Evolutionary conservation across 1,140 invertebrate genomes (phyloP).

Genomic region (Anoplolepis gracilipes): DNA sequence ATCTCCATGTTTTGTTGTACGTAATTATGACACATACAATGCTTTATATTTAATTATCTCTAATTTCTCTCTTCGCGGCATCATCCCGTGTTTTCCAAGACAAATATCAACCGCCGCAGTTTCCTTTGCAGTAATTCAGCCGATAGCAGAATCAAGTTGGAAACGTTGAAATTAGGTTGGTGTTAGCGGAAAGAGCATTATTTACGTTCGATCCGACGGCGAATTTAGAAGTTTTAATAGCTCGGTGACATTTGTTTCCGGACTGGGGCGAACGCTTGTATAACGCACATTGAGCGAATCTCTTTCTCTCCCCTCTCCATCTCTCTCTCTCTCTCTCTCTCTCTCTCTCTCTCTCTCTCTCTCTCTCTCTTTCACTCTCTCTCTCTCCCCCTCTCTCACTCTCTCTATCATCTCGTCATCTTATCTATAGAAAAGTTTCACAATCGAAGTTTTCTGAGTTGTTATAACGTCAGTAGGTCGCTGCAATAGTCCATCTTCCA

Average conservation of each 20-base stretch:
- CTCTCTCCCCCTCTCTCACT: neutral
- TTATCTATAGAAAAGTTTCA: slow-evolving; percentile 82
- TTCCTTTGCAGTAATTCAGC: slow-evolving; percentile 25
- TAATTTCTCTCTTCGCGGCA: neutral
- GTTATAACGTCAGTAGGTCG: slow-evolving; percentile 79
- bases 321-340: neutral
- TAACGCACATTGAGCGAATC: slow-evolving; percentile 67
- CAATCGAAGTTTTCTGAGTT: slow-evolving; percentile 85
- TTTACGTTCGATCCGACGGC: slow-evolving; percentile 53
- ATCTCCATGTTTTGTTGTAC: slow-evolving; percentile 20
- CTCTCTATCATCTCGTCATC: slow-evolving; percentile 43
- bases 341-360: slow-evolving; percentile 16
- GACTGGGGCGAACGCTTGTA: slow-evolving; percentile 34
- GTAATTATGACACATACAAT: slow-evolving; percentile 9
- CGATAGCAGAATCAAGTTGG: slow-evolving; percentile 39
- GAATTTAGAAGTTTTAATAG: slow-evolving; percentile 78
- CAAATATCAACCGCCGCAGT: slow-evolving; percentile 40
- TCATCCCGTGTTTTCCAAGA: slow-evolving; percentile 14
- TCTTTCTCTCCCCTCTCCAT: neutral
- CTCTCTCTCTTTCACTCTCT: neutral
- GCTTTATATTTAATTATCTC: slow-evolving; percentile 43
- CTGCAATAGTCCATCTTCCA: slow-evolving; percentile 41
- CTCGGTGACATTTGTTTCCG: slow-evolving; percentile 77
- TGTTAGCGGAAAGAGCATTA: slow-evolving; percentile 64
- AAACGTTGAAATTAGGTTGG: slow-evolving; percentile 48